Conservation (phyloP, 2,797 vertebrate species). For the Alcedo atthis region DNA sequence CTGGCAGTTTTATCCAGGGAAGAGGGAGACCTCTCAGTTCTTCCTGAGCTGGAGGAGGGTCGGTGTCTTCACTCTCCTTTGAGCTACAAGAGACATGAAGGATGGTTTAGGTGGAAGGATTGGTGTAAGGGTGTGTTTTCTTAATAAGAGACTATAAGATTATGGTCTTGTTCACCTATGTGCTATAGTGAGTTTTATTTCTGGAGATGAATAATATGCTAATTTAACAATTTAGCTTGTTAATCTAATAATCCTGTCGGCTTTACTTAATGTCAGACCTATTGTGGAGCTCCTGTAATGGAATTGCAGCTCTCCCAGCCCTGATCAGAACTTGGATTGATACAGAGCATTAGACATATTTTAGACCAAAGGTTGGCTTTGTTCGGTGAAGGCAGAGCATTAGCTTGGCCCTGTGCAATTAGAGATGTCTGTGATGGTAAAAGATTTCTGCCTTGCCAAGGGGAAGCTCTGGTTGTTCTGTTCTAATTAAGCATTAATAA, state of each 20-base stretch:
- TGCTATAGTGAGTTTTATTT: background rate
- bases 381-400: background rate
- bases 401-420: background rate
- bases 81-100: background rate
- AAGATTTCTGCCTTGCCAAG: background rate
- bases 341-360: background rate
- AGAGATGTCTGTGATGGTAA: background rate
- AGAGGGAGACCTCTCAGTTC: background rate
- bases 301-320: constrained; percentile 12
- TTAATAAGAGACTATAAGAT: background rate
- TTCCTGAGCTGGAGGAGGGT: background rate
- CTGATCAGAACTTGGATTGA: background rate
- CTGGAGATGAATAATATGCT: constrained; percentile 9
- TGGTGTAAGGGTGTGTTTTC: background rate
- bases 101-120: background rate
- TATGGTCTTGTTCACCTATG: background rate
- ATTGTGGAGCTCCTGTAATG: constrained; percentile 30
- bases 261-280: background rate
- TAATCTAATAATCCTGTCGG: constrained; percentile 54
- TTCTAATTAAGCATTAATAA: background rate
- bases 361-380: background rate
- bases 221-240: constrained; percentile 34
- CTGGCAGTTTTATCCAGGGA: background rate
- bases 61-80: background rate
- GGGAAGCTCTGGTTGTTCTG: background rate